Base-by-base conservation (phyloP, 1,140 invertebrate genomes). In the Magallana gigas region DNA sequence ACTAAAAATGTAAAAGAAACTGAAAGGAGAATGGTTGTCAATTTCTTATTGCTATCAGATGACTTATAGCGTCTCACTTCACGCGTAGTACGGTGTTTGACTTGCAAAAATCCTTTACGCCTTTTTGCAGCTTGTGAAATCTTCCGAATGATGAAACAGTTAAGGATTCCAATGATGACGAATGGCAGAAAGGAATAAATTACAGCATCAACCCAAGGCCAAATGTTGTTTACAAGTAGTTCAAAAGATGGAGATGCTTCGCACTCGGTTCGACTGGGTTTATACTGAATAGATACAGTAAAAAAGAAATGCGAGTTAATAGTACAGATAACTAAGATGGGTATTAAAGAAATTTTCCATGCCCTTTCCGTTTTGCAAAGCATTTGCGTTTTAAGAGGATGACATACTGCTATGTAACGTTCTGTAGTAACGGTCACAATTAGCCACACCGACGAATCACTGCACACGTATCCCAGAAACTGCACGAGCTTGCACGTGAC, bases 371-470 rank as follows among this genome's bases (percentile, higher is more conserved):
- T 88, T 58, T 91, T 93, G 85, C 94, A 94, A 16, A 94, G 83
- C 23, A 85, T 80, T n/a, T 57, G 90, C 1, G 93, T 93, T 86
- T 91, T 88, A 23, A 94, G 89, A 5, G 94, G 94, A 83, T 92
- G 84, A 60, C 90, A 91, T 2, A 94, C 93, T 29, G 92, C 94
- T 60, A 94, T 93, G 87, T 90, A 94, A 29, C 94, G 71, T 82
- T 95, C 94, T 1, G 94, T 86, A 1, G 94, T 95, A 8, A 95
- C 94, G 11, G 93, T 93, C n/a, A 95, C 92, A 18, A 94, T 94
- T 0, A 94, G 85, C 94, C 94, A 95, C 0, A 94, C 94, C 18
- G 92, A 92, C 57, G 91, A 91, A 87, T 94, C 91, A 80, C 93
- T 94, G 84, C 87, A 87, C 8, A 91, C 89, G 85, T 93, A 94